Conservation (phyloP, 2,888 invertebrate species). For the Dasypogon diadema region DNA sequence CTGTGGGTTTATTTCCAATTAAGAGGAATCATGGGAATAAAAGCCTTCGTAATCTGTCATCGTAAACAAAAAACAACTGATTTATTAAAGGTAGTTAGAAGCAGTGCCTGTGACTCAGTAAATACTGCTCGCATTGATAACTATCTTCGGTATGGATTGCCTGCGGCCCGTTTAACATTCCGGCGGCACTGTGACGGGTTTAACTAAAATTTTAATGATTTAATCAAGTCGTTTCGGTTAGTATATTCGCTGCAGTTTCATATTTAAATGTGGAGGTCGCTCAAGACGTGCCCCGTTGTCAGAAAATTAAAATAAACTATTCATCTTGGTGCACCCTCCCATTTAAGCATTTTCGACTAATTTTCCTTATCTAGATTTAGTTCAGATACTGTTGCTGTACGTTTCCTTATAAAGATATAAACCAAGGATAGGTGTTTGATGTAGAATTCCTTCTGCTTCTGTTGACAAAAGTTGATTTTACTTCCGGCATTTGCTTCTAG, state of each 20-base stretch:
- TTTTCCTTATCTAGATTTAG: not conserved
- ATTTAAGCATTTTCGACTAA: not conserved
- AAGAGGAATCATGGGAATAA: conserved; percentile 33
- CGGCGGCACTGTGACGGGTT: conserved; percentile 19
- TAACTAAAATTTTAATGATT: conserved; percentile 40
- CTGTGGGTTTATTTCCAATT: conserved; percentile 33
- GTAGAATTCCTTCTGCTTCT: no score
- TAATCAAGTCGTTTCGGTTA: conserved; percentile 17
- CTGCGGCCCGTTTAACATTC: not conserved
- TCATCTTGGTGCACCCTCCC: conserved; percentile 9
- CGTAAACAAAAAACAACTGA: conserved; percentile 36
- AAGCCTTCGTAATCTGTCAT: conserved; percentile 42
- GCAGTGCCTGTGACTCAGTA: conserved; percentile 16
- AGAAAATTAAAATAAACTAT: conserved; percentile 32
- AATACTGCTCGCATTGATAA: conserved; percentile 11
- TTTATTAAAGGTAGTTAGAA: conserved; percentile 44
- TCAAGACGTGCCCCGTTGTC: not conserved
- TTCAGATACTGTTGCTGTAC: not conserved
- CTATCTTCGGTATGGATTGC: conserved; percentile 26
- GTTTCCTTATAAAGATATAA: not conserved
- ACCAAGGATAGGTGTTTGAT: not conserved
- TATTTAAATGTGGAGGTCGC: conserved; percentile 29
- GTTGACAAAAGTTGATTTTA: no score
- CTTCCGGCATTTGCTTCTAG: no score
- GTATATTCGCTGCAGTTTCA: conserved; percentile 25